Evolutionary conservation across 2,888 invertebrate species (phyloP).

Genomic region (Syritta pipiens): DNA sequence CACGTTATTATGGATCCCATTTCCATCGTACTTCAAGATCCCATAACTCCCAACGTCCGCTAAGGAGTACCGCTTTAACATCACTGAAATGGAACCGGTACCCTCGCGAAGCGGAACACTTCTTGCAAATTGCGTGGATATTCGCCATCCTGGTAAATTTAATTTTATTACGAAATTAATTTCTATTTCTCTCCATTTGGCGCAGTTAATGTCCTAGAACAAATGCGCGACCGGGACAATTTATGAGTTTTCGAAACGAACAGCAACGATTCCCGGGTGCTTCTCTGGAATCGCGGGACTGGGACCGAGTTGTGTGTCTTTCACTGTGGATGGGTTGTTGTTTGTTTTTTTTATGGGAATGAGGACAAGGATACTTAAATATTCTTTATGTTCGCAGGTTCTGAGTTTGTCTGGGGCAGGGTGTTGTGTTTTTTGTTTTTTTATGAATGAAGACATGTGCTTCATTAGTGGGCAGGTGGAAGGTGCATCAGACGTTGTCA

Average conservation of each 20-base stretch:
- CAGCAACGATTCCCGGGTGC: conserved; percentile 1
- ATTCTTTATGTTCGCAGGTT: conserved; percentile 28
- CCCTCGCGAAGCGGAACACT: background rate
- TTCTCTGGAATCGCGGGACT: background rate
- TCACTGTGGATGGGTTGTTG: conserved; percentile 5
- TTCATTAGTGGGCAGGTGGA: conserved; percentile 25
- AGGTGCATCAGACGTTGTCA: no score
- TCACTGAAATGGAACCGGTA: no score
- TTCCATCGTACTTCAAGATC: no score
- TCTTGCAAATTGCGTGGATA: conserved; percentile 35
- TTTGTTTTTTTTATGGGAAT: conserved; percentile 11
- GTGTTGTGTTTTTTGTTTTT: background rate
- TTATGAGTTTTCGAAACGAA: conserved; percentile 50
- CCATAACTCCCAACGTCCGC: no score
- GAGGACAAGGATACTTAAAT: conserved; percentile 31
- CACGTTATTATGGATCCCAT: no score
- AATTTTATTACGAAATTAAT: conserved; percentile 50
- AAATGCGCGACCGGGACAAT: conserved; percentile 40
- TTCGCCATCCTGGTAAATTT: conserved; percentile 14
- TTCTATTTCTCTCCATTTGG: conserved; percentile 45
- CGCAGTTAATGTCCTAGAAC: conserved; percentile 59
- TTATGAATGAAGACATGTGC: conserved; percentile 15
- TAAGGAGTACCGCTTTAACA: no score
- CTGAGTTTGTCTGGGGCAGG: background rate
- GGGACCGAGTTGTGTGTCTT: background rate